Percentiles rank a stretch among this genome's conserved stretches.
These are phyloP conservation scores for Sinopyrophorus schimmeli DNA, from an alignment of 2,888 invertebrate species.

Conservation along the genomic window DNA sequence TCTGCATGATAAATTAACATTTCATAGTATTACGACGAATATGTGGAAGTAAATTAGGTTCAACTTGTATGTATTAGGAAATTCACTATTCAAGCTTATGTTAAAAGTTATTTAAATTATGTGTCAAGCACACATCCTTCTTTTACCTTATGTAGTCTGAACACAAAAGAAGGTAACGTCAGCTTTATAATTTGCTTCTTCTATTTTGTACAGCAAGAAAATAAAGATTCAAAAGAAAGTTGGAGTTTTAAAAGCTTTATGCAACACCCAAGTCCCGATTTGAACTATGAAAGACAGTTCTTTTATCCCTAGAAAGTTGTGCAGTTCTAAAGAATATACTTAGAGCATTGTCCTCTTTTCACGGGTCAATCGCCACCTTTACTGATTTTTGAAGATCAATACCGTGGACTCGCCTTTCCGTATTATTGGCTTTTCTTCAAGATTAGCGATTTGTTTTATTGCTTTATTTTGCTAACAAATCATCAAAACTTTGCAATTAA, in stretches of 20 bases:
- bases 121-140: constrained; percentile 11
- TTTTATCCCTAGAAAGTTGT: constrained; percentile 23
- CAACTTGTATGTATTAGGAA: no score
- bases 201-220: constrained; percentile 13
- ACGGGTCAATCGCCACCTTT: constrained; percentile 20
- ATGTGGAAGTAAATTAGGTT: no score
- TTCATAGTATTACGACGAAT: no score
- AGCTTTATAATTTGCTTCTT: constrained; percentile 5
- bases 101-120: no score
- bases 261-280: constrained; percentile 16
- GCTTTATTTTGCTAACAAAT: neutral
- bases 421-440: constrained; percentile 1
- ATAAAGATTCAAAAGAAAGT: constrained; percentile 9
- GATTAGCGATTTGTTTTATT: neutral
- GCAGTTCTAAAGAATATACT: constrained; percentile 23
- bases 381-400: constrained; percentile 14
- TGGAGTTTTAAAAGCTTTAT: constrained; percentile 25
- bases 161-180: constrained; percentile 7
- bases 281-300: constrained; percentile 15
- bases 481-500: constrained; percentile 2
- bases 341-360: constrained; percentile 22
- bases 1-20: no score
- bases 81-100: no score
- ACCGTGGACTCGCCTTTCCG: constrained; percentile 7
- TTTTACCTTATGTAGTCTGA: constrained; percentile 7